Evolutionary conservation across 2,797 vertebrate species (phyloP), one percentile per base, ranked within the genome.

Genomic region (Lacerta agilis): DNA sequence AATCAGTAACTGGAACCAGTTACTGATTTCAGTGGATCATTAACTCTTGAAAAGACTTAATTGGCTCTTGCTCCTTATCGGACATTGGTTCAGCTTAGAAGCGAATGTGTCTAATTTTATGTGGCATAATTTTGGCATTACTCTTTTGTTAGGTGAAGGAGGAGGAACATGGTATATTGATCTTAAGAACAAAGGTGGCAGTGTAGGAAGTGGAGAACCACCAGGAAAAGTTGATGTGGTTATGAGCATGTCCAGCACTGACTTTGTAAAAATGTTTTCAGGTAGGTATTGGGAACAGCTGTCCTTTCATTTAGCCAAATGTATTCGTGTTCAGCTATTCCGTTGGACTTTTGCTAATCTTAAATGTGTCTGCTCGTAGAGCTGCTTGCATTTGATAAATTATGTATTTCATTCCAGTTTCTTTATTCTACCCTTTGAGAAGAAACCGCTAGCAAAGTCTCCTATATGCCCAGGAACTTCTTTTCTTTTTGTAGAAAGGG

Each of bases 261-360:
- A 98, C 95, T 99, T 99, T 93, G 96, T 96, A 91, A 98, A 97
- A 94, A 99, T 99, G 98, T 99, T 99, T 89, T 92, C 97, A 95
- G 98, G 98, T 99, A 81, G 95, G 97, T 88, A 87, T 64, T 85
- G 17, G 61, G 23, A 20, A 81, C 29, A 0, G 77, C 82, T 18
- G 38, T 33, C 33, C 2, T 73, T 55, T 82, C 69, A 36, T 0
- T 0, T 7, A 6, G 0, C 0, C 38, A 5, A 67, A 71, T 67
- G 55, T 27, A 0, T 66, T 10, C 0, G 17, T 69, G 49, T 29
- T 38, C 23, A 83, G 58, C 38, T 33, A 27, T 71, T 29, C 25
- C 27, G 36, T 67, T 66, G 77, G 36, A 13, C 25, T 25, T 58
- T 3, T 66, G n/a, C 73, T 79, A 82, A 79, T 83, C 49, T 0